These are phyloP conservation scores for Colinus virginianus DNA, from an alignment of 2,113 vertebrate species.

Conservation along the genomic window DNA sequence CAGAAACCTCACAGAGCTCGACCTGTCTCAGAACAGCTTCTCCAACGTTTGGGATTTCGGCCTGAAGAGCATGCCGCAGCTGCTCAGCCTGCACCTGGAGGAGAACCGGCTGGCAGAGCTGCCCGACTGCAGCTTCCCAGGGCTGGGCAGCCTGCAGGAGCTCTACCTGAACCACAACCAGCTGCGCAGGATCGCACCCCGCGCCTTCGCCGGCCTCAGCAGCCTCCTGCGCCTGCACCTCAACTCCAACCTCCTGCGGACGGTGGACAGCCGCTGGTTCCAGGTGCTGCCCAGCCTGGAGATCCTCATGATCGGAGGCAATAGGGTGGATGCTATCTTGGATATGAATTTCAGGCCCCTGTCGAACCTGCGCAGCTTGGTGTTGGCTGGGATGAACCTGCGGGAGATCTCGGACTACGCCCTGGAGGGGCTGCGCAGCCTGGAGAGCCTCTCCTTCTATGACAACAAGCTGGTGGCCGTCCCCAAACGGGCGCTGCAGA, in stretches of 20 bases:
- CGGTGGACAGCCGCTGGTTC: constrained; percentile 89
- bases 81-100: constrained; percentile 91
- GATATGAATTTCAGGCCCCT: constrained; percentile 89
- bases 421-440: constrained; percentile 84
- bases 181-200: constrained; percentile 83
- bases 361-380: constrained; percentile 87
- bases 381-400: constrained; percentile 90
- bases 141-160: constrained; percentile 87
- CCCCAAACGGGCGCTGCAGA: constrained; percentile 85
- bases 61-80: constrained; percentile 77
- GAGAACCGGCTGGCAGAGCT: constrained; percentile 89
- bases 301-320: constrained; percentile 94
- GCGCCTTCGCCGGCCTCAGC: constrained; percentile 84
- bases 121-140: constrained; percentile 84
- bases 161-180: constrained; percentile 95
- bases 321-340: constrained; percentile 86
- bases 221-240: constrained; percentile 89
- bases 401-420: constrained; percentile 86
- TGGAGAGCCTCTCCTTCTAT: constrained; percentile 94
- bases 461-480: constrained; percentile 87
- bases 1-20: constrained; percentile 90
- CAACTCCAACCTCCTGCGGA: constrained; percentile 89
- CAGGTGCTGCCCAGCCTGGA: constrained; percentile 86
- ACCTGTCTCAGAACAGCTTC: constrained; percentile 94
- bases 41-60: constrained; percentile 75